Evolutionary conservation across 1,140 invertebrate genomes (phyloP).

Genomic region (Marisa cornuarietis): DNA sequence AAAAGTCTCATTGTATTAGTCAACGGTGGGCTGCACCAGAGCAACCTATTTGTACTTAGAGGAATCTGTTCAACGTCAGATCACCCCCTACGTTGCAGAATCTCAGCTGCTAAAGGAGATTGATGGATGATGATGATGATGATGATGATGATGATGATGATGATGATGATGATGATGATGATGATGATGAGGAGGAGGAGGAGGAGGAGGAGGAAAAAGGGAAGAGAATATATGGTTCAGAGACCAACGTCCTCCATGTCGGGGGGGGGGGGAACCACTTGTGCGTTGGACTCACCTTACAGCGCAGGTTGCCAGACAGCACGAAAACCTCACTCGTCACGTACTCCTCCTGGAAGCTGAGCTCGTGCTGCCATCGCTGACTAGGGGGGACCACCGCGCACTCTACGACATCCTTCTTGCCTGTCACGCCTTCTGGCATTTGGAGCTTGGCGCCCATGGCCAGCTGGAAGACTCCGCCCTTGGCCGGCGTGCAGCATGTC

Average conservation of each 20-base stretch:
- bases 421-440: conserved; percentile 47
- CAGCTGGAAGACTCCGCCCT: conserved; percentile 52
- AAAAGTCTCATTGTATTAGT: not conserved
- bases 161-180: conserved; percentile 20
- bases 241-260: not conserved
- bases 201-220: no score
- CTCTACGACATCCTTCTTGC: conserved; percentile 52
- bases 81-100: not conserved
- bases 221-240: not conserved
- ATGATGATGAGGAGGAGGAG: not conserved
- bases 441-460: conserved; percentile 50
- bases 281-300: not conserved
- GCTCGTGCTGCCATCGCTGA: conserved; percentile 47
- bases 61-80: not conserved
- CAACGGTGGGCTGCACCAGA: no score
- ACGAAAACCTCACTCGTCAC: conserved; percentile 52
- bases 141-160: conserved; percentile 15
- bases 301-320: conserved; percentile 36
- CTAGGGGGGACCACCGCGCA: conserved; percentile 49
- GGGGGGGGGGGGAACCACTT: not conserved
- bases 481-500: conserved; percentile 43
- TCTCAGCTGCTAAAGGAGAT: not conserved
- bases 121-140: not conserved
- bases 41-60: not conserved
- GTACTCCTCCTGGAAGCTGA: conserved; percentile 38